These are phyloP conservation scores for Chelonia mydas DNA, from an alignment of 2,797 vertebrate genomes.

Conservation along the genomic window DNA sequence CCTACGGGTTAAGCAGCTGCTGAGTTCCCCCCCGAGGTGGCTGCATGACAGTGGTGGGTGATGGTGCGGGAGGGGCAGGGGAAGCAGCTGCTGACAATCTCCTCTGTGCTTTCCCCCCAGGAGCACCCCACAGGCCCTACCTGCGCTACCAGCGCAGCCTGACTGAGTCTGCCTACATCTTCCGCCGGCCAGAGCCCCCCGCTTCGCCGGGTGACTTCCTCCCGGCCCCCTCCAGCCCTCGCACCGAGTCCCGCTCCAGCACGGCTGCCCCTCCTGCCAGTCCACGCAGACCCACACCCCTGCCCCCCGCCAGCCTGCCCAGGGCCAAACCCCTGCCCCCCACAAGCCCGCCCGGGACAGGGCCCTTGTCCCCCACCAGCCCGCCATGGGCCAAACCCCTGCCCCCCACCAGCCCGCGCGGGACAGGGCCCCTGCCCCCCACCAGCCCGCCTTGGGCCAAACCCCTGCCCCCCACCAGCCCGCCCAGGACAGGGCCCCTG, in stretches of 20 bases:
- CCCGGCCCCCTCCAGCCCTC: constrained; percentile 68
- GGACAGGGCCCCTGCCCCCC: not conserved
- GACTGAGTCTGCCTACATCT: constrained; percentile 90
- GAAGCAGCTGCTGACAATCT: too few species aligned
- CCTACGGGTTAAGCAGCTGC: too few species aligned
- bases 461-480: not conserved
- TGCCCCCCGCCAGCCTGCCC: constrained; percentile 67
- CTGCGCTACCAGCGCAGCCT: constrained; percentile 90
- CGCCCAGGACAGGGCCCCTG: not conserved
- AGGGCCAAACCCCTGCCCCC: constrained; percentile 53
- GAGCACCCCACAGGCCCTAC: constrained; percentile 78
- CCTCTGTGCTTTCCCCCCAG: constrained; percentile 50
- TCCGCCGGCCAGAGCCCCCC: constrained; percentile 79
- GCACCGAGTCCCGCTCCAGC: constrained; percentile 73
- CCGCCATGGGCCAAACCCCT: constrained; percentile 6
- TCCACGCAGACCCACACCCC: constrained; percentile 55
- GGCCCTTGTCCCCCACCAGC: not conserved
- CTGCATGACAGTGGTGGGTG: not conserved
- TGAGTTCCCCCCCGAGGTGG: not conserved
- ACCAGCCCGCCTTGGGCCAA: not conserved
- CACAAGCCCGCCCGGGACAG: not conserved
- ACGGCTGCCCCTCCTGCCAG: constrained; percentile 53
- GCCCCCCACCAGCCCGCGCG: constrained; percentile 66
- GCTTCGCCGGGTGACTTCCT: constrained; percentile 66
- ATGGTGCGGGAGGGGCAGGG: not conserved